phyloP scores from a whole-genome alignment of 2,797 vertebrate species.

The Chaenodraco wilsoni region DNA sequence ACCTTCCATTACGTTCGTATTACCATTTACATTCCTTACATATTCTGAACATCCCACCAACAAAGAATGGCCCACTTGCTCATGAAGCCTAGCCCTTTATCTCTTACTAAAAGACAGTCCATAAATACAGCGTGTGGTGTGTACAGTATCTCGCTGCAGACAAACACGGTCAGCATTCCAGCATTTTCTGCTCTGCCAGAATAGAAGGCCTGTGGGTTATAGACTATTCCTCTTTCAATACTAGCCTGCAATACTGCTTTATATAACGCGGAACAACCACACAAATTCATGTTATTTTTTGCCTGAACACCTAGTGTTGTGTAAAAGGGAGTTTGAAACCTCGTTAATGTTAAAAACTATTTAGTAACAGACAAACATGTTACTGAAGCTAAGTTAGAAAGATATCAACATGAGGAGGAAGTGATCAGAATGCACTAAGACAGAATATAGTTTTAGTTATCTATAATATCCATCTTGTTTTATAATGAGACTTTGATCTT shows the following conservation, averaged over 20 bases:
- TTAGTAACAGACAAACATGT: background rate
- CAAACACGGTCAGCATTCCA: conserved; percentile 75
- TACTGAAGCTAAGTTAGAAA: background rate
- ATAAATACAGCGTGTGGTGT: conserved; percentile 66
- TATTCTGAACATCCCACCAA: conserved; percentile 33
- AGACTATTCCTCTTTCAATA: conserved; percentile 53
- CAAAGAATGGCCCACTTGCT: conserved; percentile 49
- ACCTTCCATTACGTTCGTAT: conserved; percentile 27
- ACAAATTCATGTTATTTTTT: background rate
- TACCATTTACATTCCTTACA: conserved; percentile 27
- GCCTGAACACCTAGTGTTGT: background rate
- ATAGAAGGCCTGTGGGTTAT: conserved; percentile 45
- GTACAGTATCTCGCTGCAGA: conserved; percentile 65
- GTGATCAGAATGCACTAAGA: background rate
- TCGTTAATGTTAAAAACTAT: background rate
- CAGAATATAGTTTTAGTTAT: background rate
- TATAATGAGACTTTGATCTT: background rate
- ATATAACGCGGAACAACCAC: conserved; percentile 8
- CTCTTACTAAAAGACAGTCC: conserved; percentile 53
- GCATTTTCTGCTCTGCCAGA: conserved; percentile 66
- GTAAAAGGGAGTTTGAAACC: background rate
- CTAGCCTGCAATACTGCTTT: conserved; percentile 23
- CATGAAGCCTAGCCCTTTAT: conserved; percentile 55
- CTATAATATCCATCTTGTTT: conserved; percentile 14
- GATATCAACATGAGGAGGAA: background rate